Conservation (phyloP, 2,113 vertebrate genomes). For the Sialia sialis region DNA sequence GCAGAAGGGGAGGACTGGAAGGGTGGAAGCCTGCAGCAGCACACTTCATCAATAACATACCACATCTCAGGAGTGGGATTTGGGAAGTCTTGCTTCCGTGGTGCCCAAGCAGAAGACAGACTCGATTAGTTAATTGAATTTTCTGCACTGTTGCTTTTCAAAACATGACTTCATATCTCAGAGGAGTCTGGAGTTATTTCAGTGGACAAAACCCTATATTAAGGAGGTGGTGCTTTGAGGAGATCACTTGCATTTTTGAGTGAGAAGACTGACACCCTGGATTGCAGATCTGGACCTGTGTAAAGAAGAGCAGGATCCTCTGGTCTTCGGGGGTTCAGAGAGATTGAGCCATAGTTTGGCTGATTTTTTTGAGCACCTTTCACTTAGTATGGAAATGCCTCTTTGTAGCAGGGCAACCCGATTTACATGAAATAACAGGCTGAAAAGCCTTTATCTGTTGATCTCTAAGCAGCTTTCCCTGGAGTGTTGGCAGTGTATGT, state of each 20-base stretch:
- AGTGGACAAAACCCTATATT: neutral
- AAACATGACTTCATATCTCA: neutral
- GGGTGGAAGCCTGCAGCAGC: neutral
- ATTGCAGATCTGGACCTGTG: neutral
- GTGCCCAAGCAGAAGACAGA: neutral
- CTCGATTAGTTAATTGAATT: constrained; percentile 29
- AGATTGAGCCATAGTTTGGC: neutral
- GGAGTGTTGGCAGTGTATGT: neutral
- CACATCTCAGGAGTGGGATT: neutral
- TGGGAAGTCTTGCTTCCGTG: neutral
- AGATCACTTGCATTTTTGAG: neutral
- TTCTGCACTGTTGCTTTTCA: constrained; percentile 43
- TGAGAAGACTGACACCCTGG: neutral
- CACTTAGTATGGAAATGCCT: neutral
- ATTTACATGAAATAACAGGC: constrained; percentile 10
- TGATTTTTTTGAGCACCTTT: neutral
- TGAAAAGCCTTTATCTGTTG: constrained; percentile 23
- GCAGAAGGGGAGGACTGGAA: neutral
- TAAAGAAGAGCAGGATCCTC: neutral
- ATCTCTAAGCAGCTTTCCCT: neutral
- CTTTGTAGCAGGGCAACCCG: neutral
- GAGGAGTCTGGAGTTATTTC: neutral
- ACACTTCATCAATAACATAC: neutral
- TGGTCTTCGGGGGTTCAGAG: neutral
- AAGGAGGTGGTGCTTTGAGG: neutral